Conservation (phyloP, 2,113 vertebrate genomes). For the Synchiropus splendidus region DNA sequence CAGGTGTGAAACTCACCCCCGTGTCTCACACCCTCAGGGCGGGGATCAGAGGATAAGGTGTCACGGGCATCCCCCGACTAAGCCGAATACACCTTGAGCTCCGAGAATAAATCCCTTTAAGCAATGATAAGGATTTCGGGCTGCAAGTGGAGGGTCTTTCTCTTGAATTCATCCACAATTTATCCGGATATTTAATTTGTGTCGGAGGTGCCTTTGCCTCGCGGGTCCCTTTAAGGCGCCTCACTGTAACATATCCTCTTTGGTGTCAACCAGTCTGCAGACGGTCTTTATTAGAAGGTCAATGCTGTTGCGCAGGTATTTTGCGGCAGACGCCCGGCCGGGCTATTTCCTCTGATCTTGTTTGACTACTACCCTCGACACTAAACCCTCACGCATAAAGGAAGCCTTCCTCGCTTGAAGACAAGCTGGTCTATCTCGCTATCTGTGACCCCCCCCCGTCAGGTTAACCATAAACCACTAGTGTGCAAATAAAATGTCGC, state of each 20-base stretch:
- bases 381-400: background rate
- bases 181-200: constrained; percentile 11
- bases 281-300: constrained; percentile 20
- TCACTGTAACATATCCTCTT: constrained; percentile 18
- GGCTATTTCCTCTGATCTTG: constrained; percentile 25
- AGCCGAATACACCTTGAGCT: constrained; percentile 28
- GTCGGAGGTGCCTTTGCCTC: too few species aligned
- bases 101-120: constrained; percentile 23
- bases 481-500: constrained; percentile 3
- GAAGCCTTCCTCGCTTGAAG: constrained; percentile 20
- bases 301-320: constrained; percentile 32
- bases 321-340: constrained; percentile 4
- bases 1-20: constrained; percentile 54
- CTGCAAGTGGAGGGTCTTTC: background rate
- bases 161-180: background rate
- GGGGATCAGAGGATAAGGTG: constrained; percentile 43
- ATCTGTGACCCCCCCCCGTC: constrained; percentile 2
- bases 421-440: background rate
- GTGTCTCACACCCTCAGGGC: constrained; percentile 25
- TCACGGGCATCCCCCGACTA: constrained; percentile 42
- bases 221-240: too few species aligned
- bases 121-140: constrained; percentile 18
- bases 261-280: constrained; percentile 19
- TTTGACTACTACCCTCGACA: background rate
- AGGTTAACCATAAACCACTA: constrained; percentile 12